Evolutionary conservation across 2,888 invertebrate species (phyloP), one percentile per base, ranked within the genome.

Genomic region (Peribatodes rhomboidaria): DNA sequence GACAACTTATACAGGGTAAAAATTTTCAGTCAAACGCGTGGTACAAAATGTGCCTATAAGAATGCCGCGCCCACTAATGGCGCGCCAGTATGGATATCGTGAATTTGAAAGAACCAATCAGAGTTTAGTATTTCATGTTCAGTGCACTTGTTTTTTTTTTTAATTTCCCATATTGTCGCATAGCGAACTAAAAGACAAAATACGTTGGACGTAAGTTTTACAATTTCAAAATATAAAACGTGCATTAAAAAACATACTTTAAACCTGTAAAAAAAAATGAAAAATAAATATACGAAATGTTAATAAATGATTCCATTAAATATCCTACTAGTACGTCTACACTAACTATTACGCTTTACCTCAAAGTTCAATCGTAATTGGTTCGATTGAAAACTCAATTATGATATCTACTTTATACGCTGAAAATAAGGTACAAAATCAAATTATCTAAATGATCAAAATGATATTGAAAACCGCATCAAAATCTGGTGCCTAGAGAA

Each of bases 121-220:
- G 7, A 3, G 39, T 6, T 18, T 2, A 39, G n/a, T 42, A 46
- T 35, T 35, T 11, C 3, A 35, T 35, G 3, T 35, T 35, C 27
- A 6, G 11, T 35, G 9, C 1, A 35, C 35, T 7, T 35, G 35
- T 8, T 16, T 16, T 16, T 9, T 0, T 16, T 41, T 16, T 41
- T 16, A 8, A 8, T 41, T 14, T 16, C 16, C 16, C 9, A 16
- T 41, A 62, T 55, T 62, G 69, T 64, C 65, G 67, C 63, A 53
- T 63, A 46, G 54, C 62, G 52, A 31, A 44, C 11, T n/a, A 22
- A 37, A 47, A 52, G 56, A 46, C 11, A 44, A n/a, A n/a, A 54
- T 63, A 59, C 33, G 2, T 72, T 70, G 68, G 71, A 74, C 71
- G 70, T 60, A 67, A 68, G 67, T 42, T 62, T 66, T 61, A 69